These are phyloP conservation scores for Diabrotica balteata DNA, from an alignment of 2,888 invertebrate genomes.

Conservation along the genomic window DNA sequence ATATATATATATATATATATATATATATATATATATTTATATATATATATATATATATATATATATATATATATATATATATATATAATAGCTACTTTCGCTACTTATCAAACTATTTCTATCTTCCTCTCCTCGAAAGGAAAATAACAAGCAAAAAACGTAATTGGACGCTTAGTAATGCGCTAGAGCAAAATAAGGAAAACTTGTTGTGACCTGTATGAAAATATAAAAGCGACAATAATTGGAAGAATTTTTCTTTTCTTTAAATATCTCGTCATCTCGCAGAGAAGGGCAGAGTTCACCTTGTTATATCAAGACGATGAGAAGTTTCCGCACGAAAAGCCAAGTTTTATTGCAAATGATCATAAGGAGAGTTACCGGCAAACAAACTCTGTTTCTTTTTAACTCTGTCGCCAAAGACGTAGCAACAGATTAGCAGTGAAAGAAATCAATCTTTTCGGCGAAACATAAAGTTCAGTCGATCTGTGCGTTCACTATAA, in stretches of 20 bases:
- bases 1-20: too few relatives aligned
- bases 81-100: too few relatives aligned
- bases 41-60: too few relatives aligned
- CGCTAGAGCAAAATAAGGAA: constrained; percentile 22
- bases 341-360: constrained; percentile 49
- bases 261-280: constrained; percentile 14
- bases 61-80: too few relatives aligned
- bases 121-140: background rate
- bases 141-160: constrained; percentile 15
- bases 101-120: background rate
- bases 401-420: constrained; percentile 4
- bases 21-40: too few relatives aligned
- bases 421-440: background rate
- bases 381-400: constrained; percentile 39
- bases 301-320: constrained; percentile 48
- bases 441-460: too few relatives aligned
- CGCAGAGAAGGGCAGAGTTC: constrained; percentile 30
- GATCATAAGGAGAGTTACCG: constrained; percentile 43
- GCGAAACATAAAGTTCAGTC: too few relatives aligned
- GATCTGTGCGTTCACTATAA: too few relatives aligned
- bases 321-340: constrained; percentile 49
- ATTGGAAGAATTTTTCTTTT: constrained; percentile 40
- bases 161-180: constrained; percentile 33
- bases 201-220: constrained; percentile 32
- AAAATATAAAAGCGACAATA: constrained; percentile 37